A percentile compares a stretch with the other conserved stretches of the same genome.
Evolutionary conservation across 2,113 vertebrate genomes (phyloP).

Genomic region (Mohoua ochrocephala): DNA sequence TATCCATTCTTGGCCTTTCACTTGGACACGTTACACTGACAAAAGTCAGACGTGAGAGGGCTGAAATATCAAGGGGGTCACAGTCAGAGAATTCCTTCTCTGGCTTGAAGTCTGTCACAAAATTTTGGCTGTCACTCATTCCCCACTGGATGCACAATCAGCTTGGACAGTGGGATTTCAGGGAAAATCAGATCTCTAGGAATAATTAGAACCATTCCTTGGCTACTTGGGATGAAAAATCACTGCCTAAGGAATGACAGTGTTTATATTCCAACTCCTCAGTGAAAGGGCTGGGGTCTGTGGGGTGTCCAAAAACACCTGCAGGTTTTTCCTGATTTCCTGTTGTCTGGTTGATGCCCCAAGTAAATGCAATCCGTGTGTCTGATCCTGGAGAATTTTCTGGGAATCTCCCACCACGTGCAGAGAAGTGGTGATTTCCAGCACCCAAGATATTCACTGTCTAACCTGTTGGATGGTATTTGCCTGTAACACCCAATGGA

Average conservation of each 20-base stretch:
- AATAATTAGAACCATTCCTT: neutral
- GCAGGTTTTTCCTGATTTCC: neutral
- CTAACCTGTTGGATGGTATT: neutral
- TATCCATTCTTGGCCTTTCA: neutral
- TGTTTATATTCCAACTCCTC: neutral
- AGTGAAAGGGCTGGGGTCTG: neutral
- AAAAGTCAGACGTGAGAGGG: neutral
- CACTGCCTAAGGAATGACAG: neutral
- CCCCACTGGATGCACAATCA: neutral
- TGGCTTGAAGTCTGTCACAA: neutral
- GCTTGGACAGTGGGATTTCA: neutral
- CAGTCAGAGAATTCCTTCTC: neutral
- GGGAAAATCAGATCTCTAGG: neutral
- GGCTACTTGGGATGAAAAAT: neutral
- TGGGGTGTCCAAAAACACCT: neutral
- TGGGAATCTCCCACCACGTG: accelerated
- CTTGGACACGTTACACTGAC: neutral
- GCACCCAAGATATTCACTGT: neutral
- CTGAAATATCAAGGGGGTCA: neutral
- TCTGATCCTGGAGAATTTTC: neutral
- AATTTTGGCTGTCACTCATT: neutral
- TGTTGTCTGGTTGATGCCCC: neutral
- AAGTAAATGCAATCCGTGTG: accelerated
- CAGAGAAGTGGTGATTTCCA: neutral
- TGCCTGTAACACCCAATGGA: neutral